A percentile compares a stretch with the other conserved stretches of the same genome.
Conservation (phyloP, 92 coral and sea anemone genomes). For the Virgularia gustaviana region DNA sequence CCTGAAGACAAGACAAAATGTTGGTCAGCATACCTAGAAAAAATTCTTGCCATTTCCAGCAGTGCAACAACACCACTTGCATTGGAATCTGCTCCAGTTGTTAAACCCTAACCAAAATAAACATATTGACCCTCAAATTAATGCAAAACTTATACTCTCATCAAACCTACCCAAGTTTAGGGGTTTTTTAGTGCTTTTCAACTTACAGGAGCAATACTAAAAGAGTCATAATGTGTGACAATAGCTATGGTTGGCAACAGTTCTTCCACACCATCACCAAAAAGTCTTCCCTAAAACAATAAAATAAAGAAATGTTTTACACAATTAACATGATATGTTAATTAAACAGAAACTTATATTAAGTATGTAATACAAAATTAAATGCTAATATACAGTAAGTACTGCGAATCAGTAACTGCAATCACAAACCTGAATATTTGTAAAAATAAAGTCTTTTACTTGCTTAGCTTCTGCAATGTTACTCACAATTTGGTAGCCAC, state of each 20-base stretch:
- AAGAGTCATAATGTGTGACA: constrained; percentile 92
- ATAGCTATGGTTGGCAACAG: constrained; percentile 86
- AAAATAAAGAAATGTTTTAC: no score
- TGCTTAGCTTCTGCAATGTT: constrained; percentile 83
- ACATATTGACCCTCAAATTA: background rate
- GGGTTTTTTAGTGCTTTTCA: background rate
- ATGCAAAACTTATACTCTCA: background rate
- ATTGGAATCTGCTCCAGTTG: constrained; percentile 91
- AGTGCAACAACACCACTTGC: constrained; percentile 96
- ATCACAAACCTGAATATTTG: constrained; percentile 75
- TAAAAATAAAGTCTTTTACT: constrained; percentile 72
- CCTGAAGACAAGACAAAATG: background rate
- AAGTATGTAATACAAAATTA: no score
- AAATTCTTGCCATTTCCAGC: constrained; percentile 76
- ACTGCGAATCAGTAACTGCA: background rate
- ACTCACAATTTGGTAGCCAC: constrained; percentile 93
- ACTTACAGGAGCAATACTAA: constrained; percentile 90
- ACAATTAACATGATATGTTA: no score
- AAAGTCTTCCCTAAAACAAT: constrained; percentile 66
- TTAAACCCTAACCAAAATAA: constrained; percentile 69
- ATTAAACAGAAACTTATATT: no score
- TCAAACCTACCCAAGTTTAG: background rate
- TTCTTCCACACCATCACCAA: constrained; percentile 94
- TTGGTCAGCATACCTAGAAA: constrained; percentile 67
- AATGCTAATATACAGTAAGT: background rate